Conservation (phyloP, 2,113 vertebrate species). For the Chaenogobius annularis region DNA sequence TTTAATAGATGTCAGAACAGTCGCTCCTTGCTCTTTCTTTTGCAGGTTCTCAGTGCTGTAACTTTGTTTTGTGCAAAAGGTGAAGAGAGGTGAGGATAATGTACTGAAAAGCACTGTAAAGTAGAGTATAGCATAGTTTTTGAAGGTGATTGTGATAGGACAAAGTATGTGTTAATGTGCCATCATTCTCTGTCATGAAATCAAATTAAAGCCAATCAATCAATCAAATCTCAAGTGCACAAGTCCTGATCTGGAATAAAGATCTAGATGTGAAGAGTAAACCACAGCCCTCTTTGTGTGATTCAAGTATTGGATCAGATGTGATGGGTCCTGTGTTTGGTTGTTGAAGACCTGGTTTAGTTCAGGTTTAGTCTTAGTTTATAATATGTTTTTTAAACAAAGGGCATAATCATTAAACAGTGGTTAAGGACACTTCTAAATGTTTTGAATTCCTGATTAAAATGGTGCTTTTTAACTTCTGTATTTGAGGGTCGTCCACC, state of each 20-base stretch:
- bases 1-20: slow-evolving; percentile 58
- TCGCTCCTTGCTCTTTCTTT: slow-evolving; percentile 48
- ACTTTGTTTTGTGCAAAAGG: slow-evolving; percentile 39
- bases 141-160: neutral
- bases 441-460: too few species aligned
- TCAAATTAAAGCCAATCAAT: too few species aligned
- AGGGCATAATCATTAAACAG: too few species aligned
- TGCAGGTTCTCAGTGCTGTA: slow-evolving; percentile 43
- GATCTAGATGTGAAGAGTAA: too few species aligned
- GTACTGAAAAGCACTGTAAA: slow-evolving; percentile 26
- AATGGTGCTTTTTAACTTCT: too few species aligned
- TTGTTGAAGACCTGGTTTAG: neutral
- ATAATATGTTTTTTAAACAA: neutral
- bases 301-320: neutral
- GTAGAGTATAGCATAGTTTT: slow-evolving; percentile 18
- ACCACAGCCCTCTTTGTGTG: too few species aligned
- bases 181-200: too few species aligned
- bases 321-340: neutral
- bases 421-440: neutral
- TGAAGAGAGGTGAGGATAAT: slow-evolving; percentile 29
- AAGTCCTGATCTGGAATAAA: too few species aligned
- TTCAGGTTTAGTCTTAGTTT: neutral
- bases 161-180: neutral
- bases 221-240: too few species aligned
- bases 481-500: too few species aligned